Evolutionary conservation across 2,888 invertebrate genomes (phyloP), one percentile per base, ranked within the genome.

Genomic region (Harpalus rufipes): DNA sequence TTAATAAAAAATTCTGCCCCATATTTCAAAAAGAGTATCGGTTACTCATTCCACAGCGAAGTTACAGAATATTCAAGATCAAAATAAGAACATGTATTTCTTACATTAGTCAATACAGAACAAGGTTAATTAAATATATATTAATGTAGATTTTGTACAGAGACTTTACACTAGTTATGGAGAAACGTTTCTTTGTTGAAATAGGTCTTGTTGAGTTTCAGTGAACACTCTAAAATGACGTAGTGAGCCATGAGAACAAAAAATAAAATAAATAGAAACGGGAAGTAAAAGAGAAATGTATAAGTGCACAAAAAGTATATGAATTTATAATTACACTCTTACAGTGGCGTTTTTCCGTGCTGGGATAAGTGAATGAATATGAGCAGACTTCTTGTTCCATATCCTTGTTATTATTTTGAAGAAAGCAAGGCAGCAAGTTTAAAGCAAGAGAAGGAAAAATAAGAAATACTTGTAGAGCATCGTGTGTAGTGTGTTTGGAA

Each of bases 331-430:
- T 51, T 51, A 51, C 44, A 12, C 12, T 12, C 44, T 51, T 12
- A 51, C 12, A 32, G 32, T 8, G 10, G 44, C 8, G 44, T 51
- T 51, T 51, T 4, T 51, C 44, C 44, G 12, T 5, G 32, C 10
- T 5, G 1, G 21, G 0, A 12, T 3, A 18, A 74, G 41, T 44
- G 72, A 74, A 74, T 74, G 41, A 68, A 16, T 14, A 68, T 68
- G 72, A 44, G 72, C 0, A 12, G 14, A 18, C 25, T 44, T 74
- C 44, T 74, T 74, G 51, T 74, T 74, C 41, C 44, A 68, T 68
- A 68, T 41, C 12, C 32, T 68, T 68, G 68, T 68, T 74, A 44
- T 74, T 74, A 74, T 74, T 74, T 74, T 74, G 72, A 44, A 74
- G 72, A 74, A 74, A 72, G 72, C 72, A 41, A 68, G 68, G 32